Conservation (phyloP, 1,140 invertebrate species). For the Pseudachorutes palmiensis region DNA sequence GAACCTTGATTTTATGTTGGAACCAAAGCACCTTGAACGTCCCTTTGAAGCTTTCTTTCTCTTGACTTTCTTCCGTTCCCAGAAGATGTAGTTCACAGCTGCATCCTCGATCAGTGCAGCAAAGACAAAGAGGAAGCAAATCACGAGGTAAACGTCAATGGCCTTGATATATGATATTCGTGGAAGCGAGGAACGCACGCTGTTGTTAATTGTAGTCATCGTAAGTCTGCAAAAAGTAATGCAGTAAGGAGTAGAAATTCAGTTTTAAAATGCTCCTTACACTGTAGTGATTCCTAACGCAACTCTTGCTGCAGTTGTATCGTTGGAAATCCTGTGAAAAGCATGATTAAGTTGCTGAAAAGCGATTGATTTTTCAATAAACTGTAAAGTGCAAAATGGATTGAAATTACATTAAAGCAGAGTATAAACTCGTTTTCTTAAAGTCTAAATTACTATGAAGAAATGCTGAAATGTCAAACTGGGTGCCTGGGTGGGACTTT, state of each 20-base stretch:
- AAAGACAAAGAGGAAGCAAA: conserved; percentile 99
- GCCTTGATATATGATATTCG: conserved; percentile 97
- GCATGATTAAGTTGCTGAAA: conserved; percentile 53
- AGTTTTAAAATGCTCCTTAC: background rate
- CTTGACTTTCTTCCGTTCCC: conserved; percentile 93
- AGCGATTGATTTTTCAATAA: too few species aligned
- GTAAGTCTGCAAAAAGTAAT: conserved; percentile 51
- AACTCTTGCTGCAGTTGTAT: conserved; percentile 56
- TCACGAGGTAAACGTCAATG: conserved; percentile 96
- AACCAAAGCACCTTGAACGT: background rate
- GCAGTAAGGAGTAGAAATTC: conserved; percentile 38
- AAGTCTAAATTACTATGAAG: too few species aligned
- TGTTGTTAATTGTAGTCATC: conserved; percentile 98
- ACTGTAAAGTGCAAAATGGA: too few species aligned
- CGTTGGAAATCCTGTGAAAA: conserved; percentile 16
- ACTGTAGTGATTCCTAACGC: conserved; percentile 53
- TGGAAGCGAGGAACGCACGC: conserved; percentile 87
- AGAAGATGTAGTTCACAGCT: conserved; percentile 97
- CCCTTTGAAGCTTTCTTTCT: conserved; percentile 38
- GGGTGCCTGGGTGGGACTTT: too few species aligned
- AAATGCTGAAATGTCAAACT: too few species aligned
- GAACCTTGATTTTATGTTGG: background rate
- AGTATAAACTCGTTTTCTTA: too few species aligned
- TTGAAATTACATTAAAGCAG: too few species aligned
- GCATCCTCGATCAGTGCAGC: conserved; percentile 94